These are phyloP conservation scores for Oasisia sp. DNA, from an alignment of 2,888 invertebrate genomes.

Conservation along the genomic window DNA sequence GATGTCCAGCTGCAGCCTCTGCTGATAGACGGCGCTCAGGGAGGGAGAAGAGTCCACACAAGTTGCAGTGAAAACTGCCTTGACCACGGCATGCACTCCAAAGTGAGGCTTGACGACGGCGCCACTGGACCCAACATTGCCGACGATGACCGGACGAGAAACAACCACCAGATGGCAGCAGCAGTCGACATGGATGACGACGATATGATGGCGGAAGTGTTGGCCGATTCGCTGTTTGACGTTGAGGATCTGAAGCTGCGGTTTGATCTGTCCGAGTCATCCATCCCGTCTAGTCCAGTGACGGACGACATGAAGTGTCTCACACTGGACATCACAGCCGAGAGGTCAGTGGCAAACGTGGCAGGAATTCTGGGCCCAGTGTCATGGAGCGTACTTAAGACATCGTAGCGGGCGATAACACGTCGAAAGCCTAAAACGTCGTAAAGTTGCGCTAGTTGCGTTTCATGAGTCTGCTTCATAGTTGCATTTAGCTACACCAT, in stretches of 20 bases:
- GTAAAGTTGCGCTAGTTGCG: too few relatives aligned
- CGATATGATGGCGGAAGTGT: not conserved
- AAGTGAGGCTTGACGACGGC: not conserved
- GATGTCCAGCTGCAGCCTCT: not conserved
- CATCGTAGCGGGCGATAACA: too few relatives aligned
- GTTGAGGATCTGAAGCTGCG: not conserved
- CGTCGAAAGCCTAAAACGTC: too few relatives aligned
- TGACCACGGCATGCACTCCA: not conserved
- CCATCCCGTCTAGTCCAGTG: not conserved
- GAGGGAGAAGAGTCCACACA: not conserved
- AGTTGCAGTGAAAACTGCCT: not conserved
- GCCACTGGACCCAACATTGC: constrained; percentile 1
- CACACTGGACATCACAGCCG: not conserved
- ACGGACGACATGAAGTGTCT: not conserved
- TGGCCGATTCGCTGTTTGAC: not conserved
- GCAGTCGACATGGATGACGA: not conserved
- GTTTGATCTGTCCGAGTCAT: not conserved
- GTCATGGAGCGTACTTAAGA: too few relatives aligned
- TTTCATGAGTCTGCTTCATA: too few relatives aligned
- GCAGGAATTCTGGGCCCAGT: too few relatives aligned
- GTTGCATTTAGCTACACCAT: too few relatives aligned
- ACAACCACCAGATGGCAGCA: constrained; percentile 10
- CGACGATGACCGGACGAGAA: not conserved
- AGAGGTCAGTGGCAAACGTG: not conserved
- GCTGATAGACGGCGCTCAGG: not conserved